Evolutionary conservation across 2,113 vertebrate species (phyloP).

Genomic region (Talpa occidentalis): DNA sequence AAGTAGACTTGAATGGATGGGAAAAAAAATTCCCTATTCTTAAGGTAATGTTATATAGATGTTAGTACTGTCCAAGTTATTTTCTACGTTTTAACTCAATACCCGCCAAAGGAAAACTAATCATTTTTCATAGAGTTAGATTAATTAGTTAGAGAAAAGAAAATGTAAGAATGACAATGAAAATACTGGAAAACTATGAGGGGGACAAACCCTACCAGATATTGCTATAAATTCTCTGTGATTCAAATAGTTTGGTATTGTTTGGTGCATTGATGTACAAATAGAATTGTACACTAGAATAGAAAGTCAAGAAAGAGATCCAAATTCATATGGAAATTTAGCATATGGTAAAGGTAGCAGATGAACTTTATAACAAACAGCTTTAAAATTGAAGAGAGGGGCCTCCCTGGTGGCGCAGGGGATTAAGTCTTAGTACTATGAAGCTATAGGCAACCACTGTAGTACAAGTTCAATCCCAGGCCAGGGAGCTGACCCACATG

Average conservation of each 20-base stretch:
- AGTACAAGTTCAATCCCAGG: too few relatives aligned
- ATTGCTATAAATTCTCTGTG: not conserved
- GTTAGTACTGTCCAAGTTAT: not conserved
- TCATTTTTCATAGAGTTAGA: not conserved
- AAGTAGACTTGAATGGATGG: not conserved
- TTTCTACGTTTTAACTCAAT: not conserved
- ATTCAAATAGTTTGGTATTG: not conserved
- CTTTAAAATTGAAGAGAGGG: not conserved
- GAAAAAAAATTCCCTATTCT: not conserved
- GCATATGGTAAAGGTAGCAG: not conserved
- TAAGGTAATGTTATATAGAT: not conserved
- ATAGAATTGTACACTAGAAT: not conserved
- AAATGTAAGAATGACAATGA: not conserved
- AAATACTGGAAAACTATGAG: slow-evolving; percentile 1
- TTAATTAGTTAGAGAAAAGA: not conserved
- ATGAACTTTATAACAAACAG: slow-evolving; percentile 7
- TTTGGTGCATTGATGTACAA: not conserved
- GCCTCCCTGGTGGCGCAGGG: too few relatives aligned
- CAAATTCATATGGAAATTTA: not conserved
- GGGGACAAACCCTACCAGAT: not conserved
- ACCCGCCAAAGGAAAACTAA: not conserved
- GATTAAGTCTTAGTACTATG: too few relatives aligned
- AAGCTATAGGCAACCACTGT: too few relatives aligned
- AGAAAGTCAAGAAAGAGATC: slow-evolving; percentile 10
- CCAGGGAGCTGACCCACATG: too few relatives aligned